These are phyloP conservation scores for Oophaga pumilio DNA, from an alignment of 2,113 vertebrate species.

Conservation along the genomic window DNA sequence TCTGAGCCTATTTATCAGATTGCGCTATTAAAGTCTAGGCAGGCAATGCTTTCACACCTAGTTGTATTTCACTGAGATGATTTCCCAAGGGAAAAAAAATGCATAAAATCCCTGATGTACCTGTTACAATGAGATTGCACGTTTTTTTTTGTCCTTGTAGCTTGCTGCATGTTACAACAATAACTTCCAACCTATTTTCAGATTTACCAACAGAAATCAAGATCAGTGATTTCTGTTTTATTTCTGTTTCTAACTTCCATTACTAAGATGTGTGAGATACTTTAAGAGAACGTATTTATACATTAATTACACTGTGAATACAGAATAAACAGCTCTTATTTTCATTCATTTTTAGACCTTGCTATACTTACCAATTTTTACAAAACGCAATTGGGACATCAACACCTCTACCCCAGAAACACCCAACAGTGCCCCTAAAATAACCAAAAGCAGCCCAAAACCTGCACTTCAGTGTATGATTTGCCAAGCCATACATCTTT, in stretches of 20 bases:
- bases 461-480: too few relatives aligned
- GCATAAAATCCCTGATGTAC: neutral
- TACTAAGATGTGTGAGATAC: too few relatives aligned
- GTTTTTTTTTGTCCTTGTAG: neutral
- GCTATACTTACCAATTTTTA: too few relatives aligned
- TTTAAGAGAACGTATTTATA: neutral
- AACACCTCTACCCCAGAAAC: too few relatives aligned
- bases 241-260: neutral
- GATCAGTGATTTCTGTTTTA: neutral
- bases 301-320: too few relatives aligned
- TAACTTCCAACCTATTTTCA: conserved; percentile 4
- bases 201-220: neutral
- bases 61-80: neutral
- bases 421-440: too few relatives aligned
- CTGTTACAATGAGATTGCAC: neutral
- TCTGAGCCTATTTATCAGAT: neutral
- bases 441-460: too few relatives aligned
- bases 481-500: too few relatives aligned
- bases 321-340: too few relatives aligned
- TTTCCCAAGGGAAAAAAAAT: neutral
- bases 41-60: neutral
- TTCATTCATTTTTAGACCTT: too few relatives aligned
- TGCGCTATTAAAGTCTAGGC: neutral
- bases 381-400: too few relatives aligned
- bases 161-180: conserved; percentile 8